Conservation (phyloP, 2,113 vertebrate species). For the Pollachius pollachius region DNA sequence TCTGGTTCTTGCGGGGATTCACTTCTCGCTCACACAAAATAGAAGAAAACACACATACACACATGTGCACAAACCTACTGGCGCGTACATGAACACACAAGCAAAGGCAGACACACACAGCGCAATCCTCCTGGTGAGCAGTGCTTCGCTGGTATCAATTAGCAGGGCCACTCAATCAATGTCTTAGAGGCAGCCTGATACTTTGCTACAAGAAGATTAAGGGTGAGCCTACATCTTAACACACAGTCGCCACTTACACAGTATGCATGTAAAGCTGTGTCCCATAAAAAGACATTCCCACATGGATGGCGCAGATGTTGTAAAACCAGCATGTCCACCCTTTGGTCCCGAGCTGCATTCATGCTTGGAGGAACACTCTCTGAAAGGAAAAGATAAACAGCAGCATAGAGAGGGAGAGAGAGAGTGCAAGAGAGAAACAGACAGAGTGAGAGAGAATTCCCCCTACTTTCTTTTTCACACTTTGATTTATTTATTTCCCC, state of each 20-base stretch:
- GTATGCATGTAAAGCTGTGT: slow-evolving; percentile 24
- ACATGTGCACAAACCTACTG: neutral
- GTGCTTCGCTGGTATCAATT: slow-evolving; percentile 67
- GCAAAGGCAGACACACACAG: slow-evolving; percentile 16
- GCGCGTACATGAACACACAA: neutral
- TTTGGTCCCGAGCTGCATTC: slow-evolving; percentile 18
- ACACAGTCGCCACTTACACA: slow-evolving; percentile 39
- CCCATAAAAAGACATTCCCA: slow-evolving; percentile 9
- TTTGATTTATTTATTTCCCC: slow-evolving; percentile 26
- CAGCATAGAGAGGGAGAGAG: neutral
- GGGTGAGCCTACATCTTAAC: slow-evolving; percentile 59
- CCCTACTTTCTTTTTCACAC: slow-evolving; percentile 33
- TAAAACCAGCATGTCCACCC: slow-evolving; percentile 21
- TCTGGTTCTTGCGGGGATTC: slow-evolving; percentile 51
- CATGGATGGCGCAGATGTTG: slow-evolving; percentile 28
- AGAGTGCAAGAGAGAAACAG: neutral
- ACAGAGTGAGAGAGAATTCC: slow-evolving; percentile 19
- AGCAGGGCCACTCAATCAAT: slow-evolving; percentile 61
- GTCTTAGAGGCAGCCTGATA: slow-evolving; percentile 54
- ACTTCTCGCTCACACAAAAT: slow-evolving; percentile 28
- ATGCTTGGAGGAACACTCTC: slow-evolving; percentile 30
- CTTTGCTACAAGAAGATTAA: slow-evolving; percentile 66
- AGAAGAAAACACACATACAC: slow-evolving; percentile 4
- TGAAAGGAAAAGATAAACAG: neutral
- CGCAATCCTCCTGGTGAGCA: slow-evolving; percentile 28